Conservation (phyloP, 1,140 invertebrate genomes). For the Leptonema lineaticorne region DNA sequence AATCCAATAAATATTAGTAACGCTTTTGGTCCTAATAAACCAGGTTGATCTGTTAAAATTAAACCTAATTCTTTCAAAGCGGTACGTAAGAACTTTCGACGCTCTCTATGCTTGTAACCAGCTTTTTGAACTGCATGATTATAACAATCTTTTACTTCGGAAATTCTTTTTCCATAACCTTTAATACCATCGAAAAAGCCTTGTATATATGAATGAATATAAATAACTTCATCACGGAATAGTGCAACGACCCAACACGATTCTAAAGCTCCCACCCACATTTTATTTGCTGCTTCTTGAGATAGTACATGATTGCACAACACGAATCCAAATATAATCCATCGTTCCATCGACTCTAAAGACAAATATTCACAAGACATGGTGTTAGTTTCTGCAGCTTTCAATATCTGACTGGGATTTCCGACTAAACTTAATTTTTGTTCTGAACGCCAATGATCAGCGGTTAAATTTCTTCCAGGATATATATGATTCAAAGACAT, state of each 20-base stretch:
- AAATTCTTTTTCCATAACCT: conserved; percentile 88
- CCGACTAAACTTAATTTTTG: conserved; percentile 93
- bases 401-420: conserved; percentile 87
- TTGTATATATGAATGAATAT: conserved; percentile 93
- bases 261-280: conserved; percentile 90
- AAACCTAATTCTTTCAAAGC: conserved; percentile 93
- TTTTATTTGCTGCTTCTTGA: conserved; percentile 78
- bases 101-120: conserved; percentile 87
- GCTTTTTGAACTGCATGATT: conserved; percentile 87
- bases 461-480: conserved; percentile 84
- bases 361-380: conserved; percentile 98
- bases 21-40: conserved; percentile 95
- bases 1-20: conserved; percentile 95
- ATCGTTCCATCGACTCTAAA: conserved; percentile 91
- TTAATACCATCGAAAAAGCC: conserved; percentile 94
- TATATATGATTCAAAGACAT: conserved; percentile 88
- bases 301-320: conserved; percentile 83
- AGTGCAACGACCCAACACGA: conserved; percentile 92
- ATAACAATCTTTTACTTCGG: conserved; percentile 93
- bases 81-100: conserved; percentile 93
- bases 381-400: conserved; percentile 91
- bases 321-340: conserved; percentile 94
- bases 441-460: conserved; percentile 91
- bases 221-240: conserved; percentile 96
- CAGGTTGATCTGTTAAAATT: conserved; percentile 97